Evolutionary conservation across 1,140 invertebrate species (phyloP), one percentile per base, ranked within the genome.

Genomic region (Sycophaga agraensis): DNA sequence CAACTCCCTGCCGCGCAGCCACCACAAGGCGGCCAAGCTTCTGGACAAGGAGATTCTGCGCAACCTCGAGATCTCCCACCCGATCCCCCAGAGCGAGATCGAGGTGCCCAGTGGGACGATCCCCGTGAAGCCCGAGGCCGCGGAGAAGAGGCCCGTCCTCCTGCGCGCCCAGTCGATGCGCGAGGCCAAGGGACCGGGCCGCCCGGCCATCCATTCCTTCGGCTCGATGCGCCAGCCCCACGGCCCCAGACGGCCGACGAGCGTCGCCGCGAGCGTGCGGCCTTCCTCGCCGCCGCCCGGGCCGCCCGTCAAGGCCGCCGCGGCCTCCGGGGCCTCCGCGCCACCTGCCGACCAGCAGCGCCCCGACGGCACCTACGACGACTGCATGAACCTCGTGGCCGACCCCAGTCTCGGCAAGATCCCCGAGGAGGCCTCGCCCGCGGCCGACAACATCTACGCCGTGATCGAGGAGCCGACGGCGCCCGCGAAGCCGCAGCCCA

Each of bases 401-500:
- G 78, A 80, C 34, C 79, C 83, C 0, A 81, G 84, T 0, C 68
- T 89, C 42, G 84, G 84, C 0, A 84, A 87, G 60, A 87, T 89
- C 26, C 82, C 83, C 28, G 86, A 89, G 65, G 86, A 89, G 65
- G 85, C 87, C 66, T 87, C 86, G 12, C 78, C 80, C 0, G 76
- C 78, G 3, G 78, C 70, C 24, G 91, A 93, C 66, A 92, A 92
- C 70, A 93, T 94, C 62, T 93, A 94, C 70, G 91, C 91, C 1
- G 88, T 92, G 0, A 94, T 94, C 45, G 90, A 92, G 71, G 92
- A 94, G 72, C 83, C 77, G 59, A n/a, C n/a, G 5, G 68, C 78
- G 55, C 56, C 72, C 26, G 73, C 77, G 67, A 68, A 79, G 74
- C 35, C 17, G 63, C 22, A 43, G 6, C 4, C 17, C 76, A 71